Base-by-base conservation (phyloP, 2,797 vertebrate genomes). In the Orestias chungarensis region DNA sequence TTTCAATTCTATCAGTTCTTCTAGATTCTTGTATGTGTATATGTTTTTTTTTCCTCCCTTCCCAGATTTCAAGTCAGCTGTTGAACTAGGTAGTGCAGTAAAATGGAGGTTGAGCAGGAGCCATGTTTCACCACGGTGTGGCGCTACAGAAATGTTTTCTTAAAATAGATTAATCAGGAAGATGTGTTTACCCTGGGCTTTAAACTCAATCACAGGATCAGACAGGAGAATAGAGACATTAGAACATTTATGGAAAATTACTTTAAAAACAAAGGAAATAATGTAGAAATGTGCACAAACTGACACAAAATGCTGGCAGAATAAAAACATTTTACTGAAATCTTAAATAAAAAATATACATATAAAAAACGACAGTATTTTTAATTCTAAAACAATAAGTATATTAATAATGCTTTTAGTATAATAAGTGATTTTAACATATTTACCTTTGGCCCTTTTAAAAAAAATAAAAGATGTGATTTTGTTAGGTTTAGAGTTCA, bases 121-220 rank as follows among this genome's bases (percentile, higher is more conserved):
- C 25, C 0, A 3, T 5, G 9, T 59, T 66, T 68, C 9, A 71
- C 86, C 90, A 89, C 87, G 33, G 20, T 79, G 74, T 71, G 83
- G 86, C 71, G 87, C 65, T 47, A 66, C 10, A 40, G 50, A 18
- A 8, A 68, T 12, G 14, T 0, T 65, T n/a, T n/a, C n/a, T 27
- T n/a, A 57, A 27, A 25, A 8, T 9, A 0, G n/a, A 50, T 47
- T 20, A n/a, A 40, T 62, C 35, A n/a, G 14, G 35, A 62, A 35
- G 6, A 40, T n/a, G 38, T 42, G 12, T 62, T 15, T 25, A 25
- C n/a, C 25, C 42, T 62, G 25, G 12, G n/a, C 35, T 12, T 6
- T 40, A 20, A 40, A 62, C 38, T 40, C 57, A 40, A 61, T 23
- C 12, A 15, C 59, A 17, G 11, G 5, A 62, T 40, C 54, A 71